phyloP scores from a whole-genome alignment of 2,113 vertebrate genomes.

The Struthidea cinerea region DNA sequence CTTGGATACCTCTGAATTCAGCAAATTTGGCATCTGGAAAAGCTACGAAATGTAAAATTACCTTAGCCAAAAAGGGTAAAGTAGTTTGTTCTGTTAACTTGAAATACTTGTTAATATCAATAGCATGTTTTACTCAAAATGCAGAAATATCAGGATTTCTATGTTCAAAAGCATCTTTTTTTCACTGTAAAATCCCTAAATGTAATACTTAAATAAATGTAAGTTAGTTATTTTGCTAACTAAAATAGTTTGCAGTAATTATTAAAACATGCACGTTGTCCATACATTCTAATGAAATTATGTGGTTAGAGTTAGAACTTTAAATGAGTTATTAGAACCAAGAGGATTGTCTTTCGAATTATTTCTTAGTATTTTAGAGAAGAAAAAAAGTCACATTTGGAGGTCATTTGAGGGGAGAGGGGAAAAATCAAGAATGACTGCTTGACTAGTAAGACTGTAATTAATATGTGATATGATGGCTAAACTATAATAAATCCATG shows the following conservation, averaged over 20 bases:
- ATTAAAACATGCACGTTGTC: neutral
- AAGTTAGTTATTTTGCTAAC: neutral
- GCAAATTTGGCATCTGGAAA: neutral
- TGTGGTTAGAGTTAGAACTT: neutral
- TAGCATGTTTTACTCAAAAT: neutral
- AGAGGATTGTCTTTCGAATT: neutral
- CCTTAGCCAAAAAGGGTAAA: neutral
- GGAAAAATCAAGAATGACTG: neutral
- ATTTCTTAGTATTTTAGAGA: neutral
- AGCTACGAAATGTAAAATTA: neutral
- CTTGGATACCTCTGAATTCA: neutral
- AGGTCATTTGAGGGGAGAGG: neutral
- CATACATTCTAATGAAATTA: neutral
- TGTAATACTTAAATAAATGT: neutral
- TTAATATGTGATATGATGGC: neutral
- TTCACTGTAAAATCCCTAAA: neutral
- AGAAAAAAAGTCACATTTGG: accelerated
- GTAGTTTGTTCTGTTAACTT: neutral
- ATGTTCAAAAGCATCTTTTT: neutral
- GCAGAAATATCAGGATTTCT: neutral
- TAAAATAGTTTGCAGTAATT: neutral
- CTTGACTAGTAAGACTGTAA: neutral
- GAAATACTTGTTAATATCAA: neutral
- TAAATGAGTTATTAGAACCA: neutral
- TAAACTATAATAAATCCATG: neutral